A percentile compares a stretch with the other conserved stretches of the same genome.
Conservation (phyloP, 2,888 invertebrate genomes). For the Podabrus alpinus region DNA sequence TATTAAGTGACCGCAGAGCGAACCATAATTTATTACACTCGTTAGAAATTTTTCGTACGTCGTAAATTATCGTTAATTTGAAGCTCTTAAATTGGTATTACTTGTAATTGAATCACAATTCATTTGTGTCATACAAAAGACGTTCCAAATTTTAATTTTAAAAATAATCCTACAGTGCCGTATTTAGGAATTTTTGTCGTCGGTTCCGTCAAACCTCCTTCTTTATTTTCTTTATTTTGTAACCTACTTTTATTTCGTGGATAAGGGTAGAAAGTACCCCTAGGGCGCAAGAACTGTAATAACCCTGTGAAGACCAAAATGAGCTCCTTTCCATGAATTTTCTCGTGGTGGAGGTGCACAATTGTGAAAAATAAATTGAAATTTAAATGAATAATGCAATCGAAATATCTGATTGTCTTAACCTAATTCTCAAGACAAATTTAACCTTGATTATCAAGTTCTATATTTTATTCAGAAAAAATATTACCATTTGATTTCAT, state of each 20-base stretch:
- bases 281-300: no score
- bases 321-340: neutral
- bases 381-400: neutral
- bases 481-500: neutral
- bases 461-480: neutral
- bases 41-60: neutral
- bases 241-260: no score
- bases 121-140: neutral
- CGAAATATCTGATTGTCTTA: neutral
- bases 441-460: neutral
- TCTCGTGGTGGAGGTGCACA: neutral
- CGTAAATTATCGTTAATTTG: neutral
- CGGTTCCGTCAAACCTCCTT: no score
- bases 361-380: neutral
- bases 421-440: constrained; percentile 1
- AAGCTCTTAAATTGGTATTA: neutral
- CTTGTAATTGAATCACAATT: neutral
- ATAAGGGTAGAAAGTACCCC: no score
- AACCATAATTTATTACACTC: neutral
- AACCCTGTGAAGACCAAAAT: no score
- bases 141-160: neutral
- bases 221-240: no score
- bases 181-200: neutral
- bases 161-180: neutral
- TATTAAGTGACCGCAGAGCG: neutral